Evolutionary conservation across 2,113 vertebrate species (phyloP), one percentile per base, ranked within the genome.

Genomic region (Butorides virescens): DNA sequence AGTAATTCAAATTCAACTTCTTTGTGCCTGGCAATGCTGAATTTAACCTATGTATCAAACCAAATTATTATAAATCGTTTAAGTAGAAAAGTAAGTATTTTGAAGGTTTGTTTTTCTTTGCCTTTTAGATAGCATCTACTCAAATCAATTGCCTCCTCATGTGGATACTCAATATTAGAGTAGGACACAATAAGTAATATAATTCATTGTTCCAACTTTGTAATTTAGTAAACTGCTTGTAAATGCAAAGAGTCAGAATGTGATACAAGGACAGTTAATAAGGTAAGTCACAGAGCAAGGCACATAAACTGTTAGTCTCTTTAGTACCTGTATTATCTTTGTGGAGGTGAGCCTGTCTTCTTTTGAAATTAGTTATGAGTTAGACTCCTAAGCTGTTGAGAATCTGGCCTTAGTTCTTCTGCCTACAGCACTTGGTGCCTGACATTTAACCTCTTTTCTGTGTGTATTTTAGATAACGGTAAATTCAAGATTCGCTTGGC

Each of bases 41-140:
- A 99, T 95, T 98, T 99, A 86, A 99, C 99, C 11, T 99, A 99
- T 91, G 50, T 96, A 63, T 98, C 98, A 89, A 98, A 99, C 86
- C 97, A 99, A 93, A 97, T 99, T 79, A 88, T 98, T 88, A 97
- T 99, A 49, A 98, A 99, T 97, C 98, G 98, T 78, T 98, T 99
- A 90, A 99, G 97, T 96, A 98, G 99, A 96, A 99, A 98, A 97
- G 99, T 99, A 97, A 97, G 95, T 91, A 68, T 55, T 84, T 53
- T 34, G n/a, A 58, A 30, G 12, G 6, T 15, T 90, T 39, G 9
- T 53, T 49, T 25, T 90, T 42, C 37, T 78, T 52, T 97, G 30
- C 20, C 50, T 82, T 63, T 92, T 97, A 79, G 37, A 32, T 49
- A 67, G 37, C 14, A 25, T 53, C 22, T 94, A 92, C 55, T 73